Conservation (phyloP, 2,797 vertebrate species). For the Anguilla marmorata region DNA sequence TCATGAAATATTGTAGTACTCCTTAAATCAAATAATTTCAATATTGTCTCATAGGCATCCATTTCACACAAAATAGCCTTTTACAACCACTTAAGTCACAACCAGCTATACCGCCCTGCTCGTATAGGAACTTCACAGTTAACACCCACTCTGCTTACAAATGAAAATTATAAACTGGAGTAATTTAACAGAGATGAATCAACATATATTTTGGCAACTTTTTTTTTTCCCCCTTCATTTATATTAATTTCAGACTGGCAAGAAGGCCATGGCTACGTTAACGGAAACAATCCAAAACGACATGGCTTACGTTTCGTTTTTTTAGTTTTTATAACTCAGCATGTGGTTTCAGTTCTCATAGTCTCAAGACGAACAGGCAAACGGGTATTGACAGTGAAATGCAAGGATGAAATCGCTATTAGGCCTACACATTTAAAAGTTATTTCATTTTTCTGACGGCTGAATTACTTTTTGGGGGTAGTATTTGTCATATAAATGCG, state of each 20-base stretch:
- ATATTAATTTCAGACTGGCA: not conserved
- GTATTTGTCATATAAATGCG: not conserved
- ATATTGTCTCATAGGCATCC: not conserved
- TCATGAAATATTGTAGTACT: not conserved
- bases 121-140: not conserved
- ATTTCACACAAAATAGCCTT: not conserved
- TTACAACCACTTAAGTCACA: not conserved
- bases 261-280: not conserved
- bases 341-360: not conserved
- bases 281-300: not conserved
- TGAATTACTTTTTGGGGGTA: not conserved
- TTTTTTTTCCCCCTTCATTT: not conserved
- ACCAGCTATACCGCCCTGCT: no score
- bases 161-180: not conserved
- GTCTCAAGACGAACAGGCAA: not conserved
- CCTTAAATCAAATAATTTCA: not conserved
- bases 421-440: not conserved
- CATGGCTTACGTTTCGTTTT: not conserved
- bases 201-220: not conserved
- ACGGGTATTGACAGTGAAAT: not conserved
- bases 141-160: not conserved
- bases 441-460: not conserved
- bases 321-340: not conserved
- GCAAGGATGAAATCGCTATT: not conserved
- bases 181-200: not conserved